Base-by-base conservation (phyloP, 2,797 vertebrate species). In the Siniperca undulata region DNA sequence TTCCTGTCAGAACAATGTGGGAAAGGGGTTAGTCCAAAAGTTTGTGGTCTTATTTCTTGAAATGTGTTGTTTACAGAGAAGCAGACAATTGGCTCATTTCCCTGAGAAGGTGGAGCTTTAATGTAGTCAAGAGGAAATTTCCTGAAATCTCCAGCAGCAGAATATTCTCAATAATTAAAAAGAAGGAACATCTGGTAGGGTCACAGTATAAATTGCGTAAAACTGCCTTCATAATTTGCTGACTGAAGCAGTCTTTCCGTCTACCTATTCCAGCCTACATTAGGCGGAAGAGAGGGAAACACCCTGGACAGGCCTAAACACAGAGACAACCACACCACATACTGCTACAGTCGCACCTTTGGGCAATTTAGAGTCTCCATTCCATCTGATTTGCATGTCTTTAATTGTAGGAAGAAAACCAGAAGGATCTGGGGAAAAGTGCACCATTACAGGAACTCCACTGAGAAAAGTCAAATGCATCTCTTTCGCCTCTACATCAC, bases 1-100 rank as follows among this genome's bases (percentile, higher is more conserved):
- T 66, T 2, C 64, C 30, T 48, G 61, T 80, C 36, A 36, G 20
- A 34, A 42, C 22, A 46, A 76, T 42, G n/a, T 79, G 69, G 78
- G 82, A 86, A 84, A 70, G 16, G 16, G 53, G 5, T 62, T 2
- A 13, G 30, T 55, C 3, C 5, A 40, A 38, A 70, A 11, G 9
- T 60, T 40, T 58, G 58, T 56, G 12, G 20, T 48, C 7, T 67
- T 22, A 14, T 66, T 16, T 59, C 53, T 55, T 38, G 24, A 67
- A 55, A 64, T 30, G 19, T 27, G 44, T 8, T 44, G 12, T 38
- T 17, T 19, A 9, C 5, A 3, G 2, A 11, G 34, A 78, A 30
- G 44, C 14, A 69, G 48, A 62, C 12, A 9, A 20, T 24, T 70
- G 40, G 36, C 64, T 52, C 11, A 68, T 62, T 55, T 53, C n/a